A percentile compares a stretch with the other conserved stretches of the same genome.
phyloP scores from a whole-genome alignment of 2,113 vertebrate species.

The Thryonomys swinderianus region DNA sequence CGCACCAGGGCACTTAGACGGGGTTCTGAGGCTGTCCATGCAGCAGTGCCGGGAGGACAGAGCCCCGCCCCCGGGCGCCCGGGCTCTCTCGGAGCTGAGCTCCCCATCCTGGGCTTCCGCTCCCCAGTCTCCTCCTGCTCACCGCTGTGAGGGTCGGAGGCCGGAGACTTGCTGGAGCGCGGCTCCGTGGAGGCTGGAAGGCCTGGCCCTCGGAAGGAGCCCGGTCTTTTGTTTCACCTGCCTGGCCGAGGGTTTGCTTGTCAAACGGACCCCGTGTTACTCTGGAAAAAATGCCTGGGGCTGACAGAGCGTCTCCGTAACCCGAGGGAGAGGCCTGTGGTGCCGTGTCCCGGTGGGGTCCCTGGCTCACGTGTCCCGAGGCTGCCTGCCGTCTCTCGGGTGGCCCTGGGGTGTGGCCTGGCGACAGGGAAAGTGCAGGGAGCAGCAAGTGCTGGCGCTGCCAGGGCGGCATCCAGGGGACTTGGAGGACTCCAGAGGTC shows the following conservation, averaged over 20 bases:
- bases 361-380: neutral
- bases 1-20: neutral
- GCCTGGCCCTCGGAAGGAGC: neutral
- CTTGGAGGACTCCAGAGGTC: neutral
- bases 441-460: neutral
- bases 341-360: neutral
- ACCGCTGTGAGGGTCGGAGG: too few relatives aligned
- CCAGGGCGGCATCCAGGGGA: neutral
- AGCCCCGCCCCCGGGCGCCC: neutral
- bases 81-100: too few relatives aligned
- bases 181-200: neutral
- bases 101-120: neutral
- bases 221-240: neutral
- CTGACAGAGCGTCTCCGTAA: neutral
- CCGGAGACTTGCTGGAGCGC: too few relatives aligned
- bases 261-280: neutral
- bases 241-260: neutral
- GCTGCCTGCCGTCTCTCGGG: neutral
- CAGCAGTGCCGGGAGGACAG: neutral
- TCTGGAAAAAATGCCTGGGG: neutral
- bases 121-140: neutral
- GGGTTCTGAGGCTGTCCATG: neutral
- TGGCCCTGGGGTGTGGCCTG: fast-evolving
- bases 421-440: neutral
- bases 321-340: neutral